phyloP scores from a whole-genome alignment of 1,140 invertebrate species.

The Teleogryllus occipitalis region DNA sequence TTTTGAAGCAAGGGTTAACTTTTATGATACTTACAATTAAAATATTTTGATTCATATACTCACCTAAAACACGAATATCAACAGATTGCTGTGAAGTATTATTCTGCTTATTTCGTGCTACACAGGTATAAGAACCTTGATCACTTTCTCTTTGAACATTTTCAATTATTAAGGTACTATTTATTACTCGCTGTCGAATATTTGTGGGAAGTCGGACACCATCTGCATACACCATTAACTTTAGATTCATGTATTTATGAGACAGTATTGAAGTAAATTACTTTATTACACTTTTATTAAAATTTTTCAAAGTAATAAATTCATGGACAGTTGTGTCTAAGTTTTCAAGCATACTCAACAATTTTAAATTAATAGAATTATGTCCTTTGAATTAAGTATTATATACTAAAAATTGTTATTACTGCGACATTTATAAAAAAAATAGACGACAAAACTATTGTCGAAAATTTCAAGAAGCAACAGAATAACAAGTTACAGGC shows the following conservation, averaged over 20 bases:
- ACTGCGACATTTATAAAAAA: too few relatives aligned
- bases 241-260: background rate
- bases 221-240: slow-evolving; percentile 38
- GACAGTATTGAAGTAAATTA: background rate
- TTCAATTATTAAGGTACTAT: slow-evolving; percentile 55
- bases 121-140: slow-evolving; percentile 58
- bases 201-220: slow-evolving; percentile 53
- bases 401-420: too few relatives aligned
- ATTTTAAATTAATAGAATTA: too few relatives aligned
- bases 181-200: slow-evolving; percentile 55
- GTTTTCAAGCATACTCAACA: too few relatives aligned
- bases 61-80: slow-evolving; percentile 49
- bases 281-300: too few relatives aligned
- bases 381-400: too few relatives aligned
- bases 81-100: slow-evolving; percentile 45
- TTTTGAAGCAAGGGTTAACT: too few relatives aligned
- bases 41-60: slow-evolving; percentile 26
- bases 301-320: too few relatives aligned
- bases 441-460: too few relatives aligned
- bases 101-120: slow-evolving; percentile 52
- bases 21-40: background rate
- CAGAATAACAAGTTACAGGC: too few relatives aligned
- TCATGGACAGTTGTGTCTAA: too few relatives aligned
- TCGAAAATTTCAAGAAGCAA: too few relatives aligned
- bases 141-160: slow-evolving; percentile 55